Conservation (phyloP, 2,113 vertebrate genomes). For the Macrotus californicus region DNA sequence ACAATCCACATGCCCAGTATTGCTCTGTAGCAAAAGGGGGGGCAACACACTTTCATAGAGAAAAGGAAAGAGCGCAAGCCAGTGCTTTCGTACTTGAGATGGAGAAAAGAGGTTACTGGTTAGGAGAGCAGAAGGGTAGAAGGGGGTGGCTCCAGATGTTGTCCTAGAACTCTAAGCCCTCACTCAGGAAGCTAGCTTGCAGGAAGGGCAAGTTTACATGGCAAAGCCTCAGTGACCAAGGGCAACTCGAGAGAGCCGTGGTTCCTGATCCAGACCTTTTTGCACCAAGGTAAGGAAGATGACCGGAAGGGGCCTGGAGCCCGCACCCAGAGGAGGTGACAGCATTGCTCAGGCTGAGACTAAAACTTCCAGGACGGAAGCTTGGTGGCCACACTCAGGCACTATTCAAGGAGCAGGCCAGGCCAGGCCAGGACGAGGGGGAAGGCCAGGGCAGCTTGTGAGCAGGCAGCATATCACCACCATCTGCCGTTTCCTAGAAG, state of each 20-base stretch:
- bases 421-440: too few relatives aligned
- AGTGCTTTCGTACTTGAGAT: not conserved
- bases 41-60: not conserved
- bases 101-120: not conserved
- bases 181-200: not conserved
- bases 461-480: accelerated
- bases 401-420: not conserved
- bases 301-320: too few relatives aligned
- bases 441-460: not conserved
- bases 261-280: not conserved
- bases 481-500: accelerated
- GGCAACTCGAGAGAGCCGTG: not conserved
- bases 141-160: not conserved
- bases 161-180: not conserved
- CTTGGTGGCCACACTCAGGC: not conserved
- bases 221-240: not conserved
- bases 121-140: not conserved
- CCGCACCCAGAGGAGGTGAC: too few relatives aligned
- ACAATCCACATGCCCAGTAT: not conserved
- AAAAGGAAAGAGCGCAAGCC: not conserved
- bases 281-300: not conserved
- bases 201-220: not conserved
- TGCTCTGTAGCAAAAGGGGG: not conserved
- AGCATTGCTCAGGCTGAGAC: not conserved
- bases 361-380: not conserved